Evolutionary conservation across 2,888 invertebrate species (phyloP), one percentile per base, ranked within the genome.

Genomic region (Alviniconcha strummeri): DNA sequence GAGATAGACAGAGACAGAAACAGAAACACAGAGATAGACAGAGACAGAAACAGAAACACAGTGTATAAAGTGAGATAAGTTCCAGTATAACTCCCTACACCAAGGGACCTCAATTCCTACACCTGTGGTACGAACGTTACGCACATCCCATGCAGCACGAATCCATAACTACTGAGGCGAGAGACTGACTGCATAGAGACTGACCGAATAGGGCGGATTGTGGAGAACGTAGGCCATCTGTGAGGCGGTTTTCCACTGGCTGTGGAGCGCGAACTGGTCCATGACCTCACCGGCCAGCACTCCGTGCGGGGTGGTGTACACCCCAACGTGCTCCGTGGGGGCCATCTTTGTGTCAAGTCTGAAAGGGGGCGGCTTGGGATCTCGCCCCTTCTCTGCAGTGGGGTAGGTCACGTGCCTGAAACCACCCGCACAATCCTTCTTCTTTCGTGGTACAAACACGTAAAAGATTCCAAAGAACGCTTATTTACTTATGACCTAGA

Each of bases 241-340:
- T 78, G 78, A 64, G 19, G 60, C 17, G 8, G 78, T 78, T 52
- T 64, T 78, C 78, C 78, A 78, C 78, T 78, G 60, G 52, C 4
- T 36, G 57, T 64, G 78, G 60, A 56, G 78, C 13, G 64, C 64
- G 15, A 78, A 78, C 78, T 78, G 78, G 15, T 78, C 78, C 60
- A 13, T 36, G 52, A 64, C 15, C 36, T 78, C 36, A 5, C 5
- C 5, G 52, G 36, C 19, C 60, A 78, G 15, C 4, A 56, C 56
- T 7, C 78, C 78, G 36, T 78, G n/a, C 36, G 78, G 78, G 15
- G 78, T 36, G 15, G 56, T 36, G 52, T 60, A 11, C 60, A 11
- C 60, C 60, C 60, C 60, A 13, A 60, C 13, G 9, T 60, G 0
- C 36, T 19, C 5, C 9, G 76, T 17, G 13, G 75, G 7, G 8